A percentile compares a stretch with the other conserved stretches of the same genome.
Evolutionary conservation across 2,797 vertebrate genomes (phyloP).

Genomic region (Phoebastria nigripes): DNA sequence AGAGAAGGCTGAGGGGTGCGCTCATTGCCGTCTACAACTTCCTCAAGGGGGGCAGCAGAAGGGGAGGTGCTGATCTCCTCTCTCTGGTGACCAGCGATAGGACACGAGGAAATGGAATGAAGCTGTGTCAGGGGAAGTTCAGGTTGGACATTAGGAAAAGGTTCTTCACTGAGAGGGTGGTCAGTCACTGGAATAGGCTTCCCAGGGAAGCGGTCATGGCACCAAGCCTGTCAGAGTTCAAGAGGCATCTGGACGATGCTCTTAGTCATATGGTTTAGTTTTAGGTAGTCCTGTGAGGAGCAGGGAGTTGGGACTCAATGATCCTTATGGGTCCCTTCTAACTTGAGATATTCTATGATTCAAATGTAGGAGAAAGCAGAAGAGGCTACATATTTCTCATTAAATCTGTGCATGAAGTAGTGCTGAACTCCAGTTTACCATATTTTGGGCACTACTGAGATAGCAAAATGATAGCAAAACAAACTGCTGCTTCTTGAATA

Average conservation of each 20-base stretch:
- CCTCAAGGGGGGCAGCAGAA: neutral
- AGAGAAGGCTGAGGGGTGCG: neutral
- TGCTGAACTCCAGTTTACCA: neutral
- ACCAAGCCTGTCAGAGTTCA: neutral
- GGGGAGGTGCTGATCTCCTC: neutral
- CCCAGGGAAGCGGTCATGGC: neutral
- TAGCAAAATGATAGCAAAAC: neutral
- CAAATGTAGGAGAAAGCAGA: neutral
- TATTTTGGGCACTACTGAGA: neutral
- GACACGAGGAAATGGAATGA: neutral
- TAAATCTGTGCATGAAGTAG: neutral
- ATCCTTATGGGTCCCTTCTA: neutral
- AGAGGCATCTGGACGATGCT: neutral
- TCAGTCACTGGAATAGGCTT: neutral
- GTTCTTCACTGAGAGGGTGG: neutral
- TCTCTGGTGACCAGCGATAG: neutral
- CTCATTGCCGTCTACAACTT: neutral
- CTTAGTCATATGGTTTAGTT: neutral
- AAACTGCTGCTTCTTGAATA: neutral
- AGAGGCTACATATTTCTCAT: neutral
- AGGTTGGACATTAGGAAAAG: neutral
- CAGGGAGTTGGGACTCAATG: neutral
- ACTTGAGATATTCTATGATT: neutral
- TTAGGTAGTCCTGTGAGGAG: neutral
- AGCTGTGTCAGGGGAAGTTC: neutral